Base-by-base conservation (phyloP, 2,888 invertebrate genomes). In the Sinodicranocentrus sp. region DNA sequence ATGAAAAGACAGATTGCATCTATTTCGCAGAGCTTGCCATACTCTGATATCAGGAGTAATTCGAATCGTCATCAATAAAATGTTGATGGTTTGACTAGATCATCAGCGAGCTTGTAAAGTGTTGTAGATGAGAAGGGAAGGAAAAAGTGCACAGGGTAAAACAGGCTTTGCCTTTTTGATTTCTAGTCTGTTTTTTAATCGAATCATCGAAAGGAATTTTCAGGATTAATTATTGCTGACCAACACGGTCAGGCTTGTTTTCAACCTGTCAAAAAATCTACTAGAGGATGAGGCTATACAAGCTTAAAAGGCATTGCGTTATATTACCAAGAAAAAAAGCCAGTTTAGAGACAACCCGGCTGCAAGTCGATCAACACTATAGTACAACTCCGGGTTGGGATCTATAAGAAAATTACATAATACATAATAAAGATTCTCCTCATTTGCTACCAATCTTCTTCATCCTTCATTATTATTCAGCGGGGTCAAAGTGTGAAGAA, bases 191-290 rank as follows among this genome's bases (percentile, higher is more conserved):
- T 48, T 48, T 48, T 67, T 67, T 43, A 76, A 76, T 76, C 76
- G 67, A 76, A 76, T 76, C 57, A 76, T 21, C 68, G 77, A 77
- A 68, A 77, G 68, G 77, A 68, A 68, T 77, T 70, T 77, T 77
- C 59, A 68, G 68, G 68, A 77, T 77, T 77, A 77, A 77, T 77
- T 77, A 77, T 77, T 77, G 77, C 67, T 8, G 26, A 59, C 21
- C 59, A 23, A 25, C 23, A 5, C n/a, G 48, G 15, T 5, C 15
- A n/a, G 33, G 25, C 67, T 57, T 76, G 76, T 67, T 76, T 76
- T 67, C 76, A 76, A 76, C 54, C 67, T 76, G 76, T 76, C 76
- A 76, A 67, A 39, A n/a, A n/a, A n/a, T n/a, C n/a, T n/a, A n/a
- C n/a, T n/a, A n/a, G n/a, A n/a, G n/a, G n/a, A n/a, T n/a, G n/a